Evolutionary conservation across 2,113 vertebrate species (phyloP).

Genomic region (Lophochroa leadbeateri): DNA sequence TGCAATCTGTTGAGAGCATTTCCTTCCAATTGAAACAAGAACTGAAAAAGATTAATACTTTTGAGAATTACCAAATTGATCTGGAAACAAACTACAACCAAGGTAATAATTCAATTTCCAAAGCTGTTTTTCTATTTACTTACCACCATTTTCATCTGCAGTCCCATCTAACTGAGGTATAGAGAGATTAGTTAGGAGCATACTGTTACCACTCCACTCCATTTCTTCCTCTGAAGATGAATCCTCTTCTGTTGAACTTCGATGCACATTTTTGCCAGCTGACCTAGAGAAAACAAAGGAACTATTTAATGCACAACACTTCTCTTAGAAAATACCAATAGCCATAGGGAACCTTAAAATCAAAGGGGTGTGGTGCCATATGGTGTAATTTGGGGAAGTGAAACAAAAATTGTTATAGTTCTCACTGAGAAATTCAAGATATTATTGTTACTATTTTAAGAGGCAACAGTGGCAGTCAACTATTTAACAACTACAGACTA

Average conservation of each 20-base stretch:
- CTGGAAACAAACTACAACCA: background rate
- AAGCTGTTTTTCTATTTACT: slow-evolving; percentile 40
- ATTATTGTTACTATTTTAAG: background rate
- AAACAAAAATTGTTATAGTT: background rate
- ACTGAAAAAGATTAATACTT: background rate
- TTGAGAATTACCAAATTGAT: background rate
- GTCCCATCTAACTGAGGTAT: slow-evolving; percentile 98
- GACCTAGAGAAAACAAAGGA: slow-evolving; percentile 72
- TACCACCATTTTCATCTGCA: slow-evolving; percentile 96
- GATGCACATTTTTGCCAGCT: slow-evolving; percentile 76
- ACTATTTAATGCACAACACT: background rate
- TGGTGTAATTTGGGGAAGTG: background rate
- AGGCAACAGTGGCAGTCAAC: background rate
- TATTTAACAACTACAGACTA: background rate
- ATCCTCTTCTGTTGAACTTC: slow-evolving; percentile 85
- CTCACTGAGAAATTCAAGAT: background rate
- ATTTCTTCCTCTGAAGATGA: slow-evolving; percentile 93
- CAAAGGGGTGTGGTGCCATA: background rate
- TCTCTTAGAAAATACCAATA: background rate
- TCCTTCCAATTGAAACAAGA: background rate
- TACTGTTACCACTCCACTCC: slow-evolving; percentile 88
- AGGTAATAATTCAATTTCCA: background rate
- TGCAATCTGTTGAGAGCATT: background rate
- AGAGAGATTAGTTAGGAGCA: slow-evolving; percentile 85
- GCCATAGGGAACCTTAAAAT: background rate